Conservation (phyloP, 2,797 vertebrate species). For the Pristis pectinata region DNA sequence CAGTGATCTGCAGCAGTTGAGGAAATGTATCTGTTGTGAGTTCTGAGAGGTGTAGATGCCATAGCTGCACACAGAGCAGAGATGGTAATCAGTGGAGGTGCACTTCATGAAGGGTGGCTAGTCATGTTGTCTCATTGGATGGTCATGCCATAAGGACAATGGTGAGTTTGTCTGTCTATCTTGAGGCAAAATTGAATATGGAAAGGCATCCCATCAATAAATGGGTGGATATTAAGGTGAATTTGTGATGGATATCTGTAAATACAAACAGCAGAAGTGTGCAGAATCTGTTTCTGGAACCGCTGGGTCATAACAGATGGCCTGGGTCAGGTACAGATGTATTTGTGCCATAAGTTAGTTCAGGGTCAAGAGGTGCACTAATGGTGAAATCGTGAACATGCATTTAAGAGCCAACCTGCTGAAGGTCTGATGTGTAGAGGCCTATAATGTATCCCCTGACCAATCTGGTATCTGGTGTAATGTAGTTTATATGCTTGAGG, state of each 20-base stretch:
- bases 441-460: slow-evolving; percentile 29
- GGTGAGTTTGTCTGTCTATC: not conserved
- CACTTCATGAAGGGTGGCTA: not conserved
- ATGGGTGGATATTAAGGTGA: no score
- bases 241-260: not conserved
- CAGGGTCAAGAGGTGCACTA: not conserved
- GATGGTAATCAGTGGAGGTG: not conserved
- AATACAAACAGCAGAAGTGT: not conserved
- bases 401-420: slow-evolving; percentile 1
- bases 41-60: not conserved
- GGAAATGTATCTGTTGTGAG: not conserved
- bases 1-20: not conserved
- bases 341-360: not conserved
- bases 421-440: not conserved
- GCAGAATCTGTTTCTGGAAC: not conserved
- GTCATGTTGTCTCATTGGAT: not conserved
- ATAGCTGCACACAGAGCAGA: no score
- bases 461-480: slow-evolving; percentile 4
- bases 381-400: not conserved
- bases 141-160: not conserved
- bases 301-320: slow-evolving; percentile 19
- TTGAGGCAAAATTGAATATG: no score
- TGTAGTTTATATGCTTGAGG: not conserved
- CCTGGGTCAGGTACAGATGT: slow-evolving; percentile 32
- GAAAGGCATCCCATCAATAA: not conserved